Evolutionary conservation across 1,140 invertebrate genomes (phyloP), one percentile per base, ranked within the genome.

Genomic region (Drosophila funebris): DNA sequence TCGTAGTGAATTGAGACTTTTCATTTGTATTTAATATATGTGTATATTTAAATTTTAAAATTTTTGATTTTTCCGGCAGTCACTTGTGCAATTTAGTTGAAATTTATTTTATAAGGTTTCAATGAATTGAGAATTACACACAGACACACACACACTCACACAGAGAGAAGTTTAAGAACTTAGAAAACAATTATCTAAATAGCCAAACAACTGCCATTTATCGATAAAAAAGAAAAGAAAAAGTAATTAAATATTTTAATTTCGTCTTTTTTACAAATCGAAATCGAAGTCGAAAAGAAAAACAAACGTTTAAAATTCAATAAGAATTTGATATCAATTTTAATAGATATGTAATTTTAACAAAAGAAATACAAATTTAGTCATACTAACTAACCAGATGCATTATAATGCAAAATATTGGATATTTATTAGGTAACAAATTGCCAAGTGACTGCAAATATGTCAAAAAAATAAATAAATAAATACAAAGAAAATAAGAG

Each of bases 121-220:
- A 88, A 63, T 52, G 37, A 20, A 60, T 37, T 22, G 61, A 33
- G n/a, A 44, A 61, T n/a, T n/a, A 52, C 2, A 57, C 62, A 69
- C 33, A 52, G 18, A 62, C 27, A 8, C 16, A 46, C 8, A 44
- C n/a, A n/a, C n/a, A n/a, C n/a, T n/a, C n/a, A n/a, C n/a, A n/a
- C n/a, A n/a, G n/a, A n/a, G n/a, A n/a, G n/a, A n/a, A n/a, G n/a
- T n/a, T 29, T 13, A 39, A 36, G 8, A 57, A 76, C 24, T 77
- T 82, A 82, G 74, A 62, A 64, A 73, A 43, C 36, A 46, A 54
- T 57, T 20, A 72, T 39, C 43, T 64, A 70, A 66, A 89, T 84
- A 89, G 85, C 84, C 88, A 85, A 89, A 84, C 72, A 89, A 89
- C 84, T 89, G 84, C 84, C 84, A 89, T 89, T 90, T 87, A 87